Base-by-base conservation (phyloP, 2,113 vertebrate species). In the Equus quagga region DNA sequence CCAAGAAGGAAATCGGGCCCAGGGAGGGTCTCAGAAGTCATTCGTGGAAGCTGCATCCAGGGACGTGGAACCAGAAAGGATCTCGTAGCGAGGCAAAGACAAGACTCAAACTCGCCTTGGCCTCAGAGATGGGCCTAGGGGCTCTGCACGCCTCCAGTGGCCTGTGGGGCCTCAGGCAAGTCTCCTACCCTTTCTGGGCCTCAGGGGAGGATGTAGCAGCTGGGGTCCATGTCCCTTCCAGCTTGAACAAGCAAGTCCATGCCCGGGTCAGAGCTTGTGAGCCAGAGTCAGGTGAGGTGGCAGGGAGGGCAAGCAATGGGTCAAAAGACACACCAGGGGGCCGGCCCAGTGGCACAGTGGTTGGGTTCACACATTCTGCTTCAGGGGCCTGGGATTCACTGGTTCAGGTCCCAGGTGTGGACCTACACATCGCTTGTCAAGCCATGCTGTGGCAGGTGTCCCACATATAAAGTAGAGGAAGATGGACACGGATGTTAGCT, bases 131-230 rank as follows among this genome's bases (percentile, higher is more conserved):
- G 3, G 51, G 76, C 56, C 70, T 65, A 36, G 3, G 17, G 23
- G 9, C 56, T 58, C 31, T 23, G 13, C 15, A 26, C 0, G 0
- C n/a, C 65, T 33, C 12, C 13, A 3, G 0, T 0, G 3, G 5
- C 31, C 80, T 24, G 3, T 6, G 51, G 5, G 28, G 33, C 33
- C 62, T 92, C 11, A 1, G n/a, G 28, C 36, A 64, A 80, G 51
- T 24, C n/a, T 64, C 72, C 24, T 8, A 6, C 33, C 6, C 4
- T 41, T 12, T 21, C 60, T 72, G 51, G 81, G 51, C 24, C 51
- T 91, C 64, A 13, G 5, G 33, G 13, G 12, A 46, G 14, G 26
- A 5, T 7, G 54, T 7, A 19, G 33, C 41, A 33, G 21, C 18
- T 2, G 23, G 80, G 26, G 26, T 24, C 31, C 2, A 1, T 0